These are phyloP conservation scores for Coregonus suidteri DNA, from an alignment of 2,797 vertebrate species.

Conservation along the genomic window DNA sequence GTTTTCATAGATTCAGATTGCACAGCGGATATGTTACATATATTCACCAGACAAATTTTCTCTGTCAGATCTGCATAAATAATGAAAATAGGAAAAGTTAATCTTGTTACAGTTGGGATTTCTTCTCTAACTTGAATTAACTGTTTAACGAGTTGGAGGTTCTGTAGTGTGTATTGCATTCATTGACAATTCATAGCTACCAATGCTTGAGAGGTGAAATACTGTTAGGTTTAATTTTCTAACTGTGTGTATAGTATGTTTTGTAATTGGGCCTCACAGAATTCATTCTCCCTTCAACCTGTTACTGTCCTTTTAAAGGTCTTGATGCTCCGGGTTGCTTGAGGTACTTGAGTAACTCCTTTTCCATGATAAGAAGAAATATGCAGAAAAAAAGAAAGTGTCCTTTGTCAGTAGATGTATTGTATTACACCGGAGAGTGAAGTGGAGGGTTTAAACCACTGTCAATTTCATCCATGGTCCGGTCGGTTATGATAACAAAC, in stretches of 20 bases:
- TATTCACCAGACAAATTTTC: conserved; percentile 10
- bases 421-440: neutral
- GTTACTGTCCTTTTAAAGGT: neutral
- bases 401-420: neutral
- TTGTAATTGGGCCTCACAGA: neutral
- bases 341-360: neutral
- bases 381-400: neutral
- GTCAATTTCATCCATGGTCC: conserved; percentile 4
- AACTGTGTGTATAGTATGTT: neutral
- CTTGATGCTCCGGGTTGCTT: neutral
- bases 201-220: neutral
- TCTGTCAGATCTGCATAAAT: conserved; percentile 29
- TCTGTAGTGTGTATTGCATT: neutral
- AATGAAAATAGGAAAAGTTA: neutral
- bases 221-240: too few species aligned
- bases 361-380: neutral
- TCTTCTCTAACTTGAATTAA: neutral
- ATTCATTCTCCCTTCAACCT: neutral
- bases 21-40: conserved; percentile 26
- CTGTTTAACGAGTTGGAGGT: too few species aligned
- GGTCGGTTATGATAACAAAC: neutral
- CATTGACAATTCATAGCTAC: neutral
- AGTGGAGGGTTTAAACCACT: neutral
- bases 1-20: conserved; percentile 25
- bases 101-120: neutral